These are phyloP conservation scores for Tokudaia tokunoshimensis DNA, from an alignment of 2,797 vertebrate species.

Conservation along the genomic window DNA sequence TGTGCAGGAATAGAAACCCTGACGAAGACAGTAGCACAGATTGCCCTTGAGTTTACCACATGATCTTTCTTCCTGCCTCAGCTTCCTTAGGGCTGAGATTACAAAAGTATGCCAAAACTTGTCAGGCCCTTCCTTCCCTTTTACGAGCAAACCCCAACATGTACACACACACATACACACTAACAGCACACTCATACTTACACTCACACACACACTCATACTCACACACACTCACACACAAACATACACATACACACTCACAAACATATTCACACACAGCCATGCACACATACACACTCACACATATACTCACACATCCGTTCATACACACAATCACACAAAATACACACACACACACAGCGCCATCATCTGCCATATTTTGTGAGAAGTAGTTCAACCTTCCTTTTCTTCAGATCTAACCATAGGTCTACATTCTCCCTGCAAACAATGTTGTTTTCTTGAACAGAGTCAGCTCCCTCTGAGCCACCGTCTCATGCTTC, in stretches of 20 bases:
- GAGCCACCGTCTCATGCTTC: not conserved
- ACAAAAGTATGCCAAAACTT: not conserved
- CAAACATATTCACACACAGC: not conserved
- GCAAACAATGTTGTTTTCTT: not conserved
- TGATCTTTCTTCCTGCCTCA: not conserved
- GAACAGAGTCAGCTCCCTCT: not conserved
- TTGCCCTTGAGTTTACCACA: not conserved
- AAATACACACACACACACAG: not conserved
- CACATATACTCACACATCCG: not conserved
- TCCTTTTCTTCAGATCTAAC: not conserved
- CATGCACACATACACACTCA: not conserved
- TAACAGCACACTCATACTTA: not conserved
- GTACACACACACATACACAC: not conserved
- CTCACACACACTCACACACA: not conserved
- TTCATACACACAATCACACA: not conserved
- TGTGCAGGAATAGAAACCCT: no score
- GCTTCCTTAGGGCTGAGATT: not conserved
- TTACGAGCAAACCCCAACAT: not conserved
- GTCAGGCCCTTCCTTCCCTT: not conserved
- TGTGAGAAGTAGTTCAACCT: not conserved
- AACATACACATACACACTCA: not conserved
- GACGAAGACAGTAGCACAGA: not conserved
- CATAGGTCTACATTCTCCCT: not conserved
- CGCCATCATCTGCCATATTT: not conserved
- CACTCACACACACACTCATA: not conserved